These are phyloP conservation scores for Mungos mungo DNA, from an alignment of 2,113 vertebrate species.

Conservation along the genomic window DNA sequence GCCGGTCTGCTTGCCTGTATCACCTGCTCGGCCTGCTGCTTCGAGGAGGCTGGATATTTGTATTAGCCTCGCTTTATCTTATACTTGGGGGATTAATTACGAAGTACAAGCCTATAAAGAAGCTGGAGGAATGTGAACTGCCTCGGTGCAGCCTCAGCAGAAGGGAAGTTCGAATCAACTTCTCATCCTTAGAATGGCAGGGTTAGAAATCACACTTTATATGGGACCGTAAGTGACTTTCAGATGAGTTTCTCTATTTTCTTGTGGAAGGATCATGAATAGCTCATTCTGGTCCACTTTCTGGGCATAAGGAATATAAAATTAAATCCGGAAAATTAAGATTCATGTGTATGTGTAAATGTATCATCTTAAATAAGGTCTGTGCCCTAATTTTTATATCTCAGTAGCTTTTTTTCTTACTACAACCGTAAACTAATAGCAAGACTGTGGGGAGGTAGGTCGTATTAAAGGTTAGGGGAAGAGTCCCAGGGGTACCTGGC, in stretches of 20 bases:
- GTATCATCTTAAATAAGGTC: background rate
- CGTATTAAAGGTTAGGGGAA: background rate
- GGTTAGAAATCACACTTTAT: background rate
- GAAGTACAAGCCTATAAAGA: background rate
- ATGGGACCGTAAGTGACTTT: background rate
- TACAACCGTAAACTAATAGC: background rate
- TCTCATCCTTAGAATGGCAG: background rate
- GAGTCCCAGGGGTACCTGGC: background rate
- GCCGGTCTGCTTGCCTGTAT: background rate
- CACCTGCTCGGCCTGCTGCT: background rate
- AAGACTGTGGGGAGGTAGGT: background rate
- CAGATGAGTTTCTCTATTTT: background rate
- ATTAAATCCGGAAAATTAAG: slow-evolving; percentile 13
- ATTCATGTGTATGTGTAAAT: background rate
- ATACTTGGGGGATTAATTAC: slow-evolving; percentile 52
- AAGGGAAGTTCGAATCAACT: background rate
- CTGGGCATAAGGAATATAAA: background rate
- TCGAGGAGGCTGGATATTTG: background rate
- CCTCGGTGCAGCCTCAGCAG: background rate
- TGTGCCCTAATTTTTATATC: background rate
- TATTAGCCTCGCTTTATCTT: background rate
- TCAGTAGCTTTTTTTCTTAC: background rate
- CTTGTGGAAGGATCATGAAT: background rate
- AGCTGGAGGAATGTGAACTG: slow-evolving; percentile 1
- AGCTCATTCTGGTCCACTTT: background rate